Base-by-base conservation (phyloP, 2,888 invertebrate species). In the Muscina levida region DNA sequence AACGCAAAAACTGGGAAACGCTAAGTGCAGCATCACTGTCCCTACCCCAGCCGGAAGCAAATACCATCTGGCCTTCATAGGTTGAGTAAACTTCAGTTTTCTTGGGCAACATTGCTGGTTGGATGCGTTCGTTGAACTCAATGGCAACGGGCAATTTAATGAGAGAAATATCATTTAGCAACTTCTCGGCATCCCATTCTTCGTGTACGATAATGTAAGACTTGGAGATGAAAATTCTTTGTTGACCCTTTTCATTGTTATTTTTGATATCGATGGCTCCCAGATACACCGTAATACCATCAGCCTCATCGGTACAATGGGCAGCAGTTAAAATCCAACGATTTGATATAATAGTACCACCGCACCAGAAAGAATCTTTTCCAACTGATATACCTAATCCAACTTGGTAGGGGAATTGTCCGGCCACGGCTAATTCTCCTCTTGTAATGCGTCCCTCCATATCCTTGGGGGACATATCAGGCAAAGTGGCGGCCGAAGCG, bases 281-380 rank as follows among this genome's bases (percentile, higher is more conserved):
- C 80, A 86, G 70, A 39, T 82, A 84, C 1, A 85, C 85, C 26
- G 78, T 82, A 19, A 82, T 85, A 44, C 82, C 76, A 37, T 82
- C 59, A 11, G 75, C 83, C 51, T 70, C 66, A 13, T 86, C 87
- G 11, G 88, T 85, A 80, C 89, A 89, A 78, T 89, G 90, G 51
- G 89, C 90, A 8, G 90, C 89, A 2, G 89, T 88, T 2, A 90
- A 15, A 17, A 90, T 59, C 85, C 85, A 86, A n/a, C 85, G 85
- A 8, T 86, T 22, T 1, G 88, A 87, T 68, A 90, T 86, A 57
- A 90, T 19, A 65, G 86, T 85, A 59, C 89, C 90, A 31, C 90
- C 90, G 59, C 51, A 51, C 87, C 87, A 89, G 17, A 82, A 83
- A 1, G 84, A 84, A 0, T 82, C 80, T 0, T 24, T 0, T 1